phyloP scores from a whole-genome alignment of 2,113 vertebrate species.

The Platysternon megacephalum region DNA sequence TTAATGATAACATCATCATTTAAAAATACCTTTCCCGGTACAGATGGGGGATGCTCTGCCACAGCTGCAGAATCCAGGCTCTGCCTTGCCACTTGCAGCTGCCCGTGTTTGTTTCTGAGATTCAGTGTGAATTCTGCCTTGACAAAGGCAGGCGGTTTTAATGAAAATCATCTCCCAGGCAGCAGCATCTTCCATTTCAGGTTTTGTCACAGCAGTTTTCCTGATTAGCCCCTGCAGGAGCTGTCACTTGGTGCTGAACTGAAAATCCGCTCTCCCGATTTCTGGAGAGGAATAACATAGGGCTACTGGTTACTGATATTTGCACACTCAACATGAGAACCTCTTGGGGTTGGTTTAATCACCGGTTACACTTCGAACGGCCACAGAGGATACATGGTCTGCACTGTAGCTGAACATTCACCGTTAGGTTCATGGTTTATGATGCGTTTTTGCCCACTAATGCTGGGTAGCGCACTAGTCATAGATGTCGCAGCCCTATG shows the following conservation, averaged over 20 bases:
- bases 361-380: background rate
- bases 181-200: constrained; percentile 53
- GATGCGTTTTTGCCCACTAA: background rate
- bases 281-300: background rate
- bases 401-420: constrained; percentile 12
- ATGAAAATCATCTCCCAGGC: constrained; percentile 43
- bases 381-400: background rate
- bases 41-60: background rate
- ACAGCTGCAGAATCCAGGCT: rapidly evolving
- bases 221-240: constrained; percentile 41
- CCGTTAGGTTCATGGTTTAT: constrained; percentile 4
- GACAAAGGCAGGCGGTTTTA: constrained; percentile 22
- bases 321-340: background rate
- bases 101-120: constrained; percentile 2
- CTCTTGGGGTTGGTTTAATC: background rate
- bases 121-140: background rate
- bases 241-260: background rate
- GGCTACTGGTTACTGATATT: background rate
- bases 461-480: background rate
- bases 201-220: constrained; percentile 37
- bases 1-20: background rate
- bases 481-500: too few relatives aligned
- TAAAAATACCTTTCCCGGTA: background rate
- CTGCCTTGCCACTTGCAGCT: background rate
- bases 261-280: constrained; percentile 29